Percentiles rank a stretch among this genome's conserved stretches.
Evolutionary conservation across 1,140 invertebrate species (phyloP).

Genomic region (Dermatophagoides farinae): DNA sequence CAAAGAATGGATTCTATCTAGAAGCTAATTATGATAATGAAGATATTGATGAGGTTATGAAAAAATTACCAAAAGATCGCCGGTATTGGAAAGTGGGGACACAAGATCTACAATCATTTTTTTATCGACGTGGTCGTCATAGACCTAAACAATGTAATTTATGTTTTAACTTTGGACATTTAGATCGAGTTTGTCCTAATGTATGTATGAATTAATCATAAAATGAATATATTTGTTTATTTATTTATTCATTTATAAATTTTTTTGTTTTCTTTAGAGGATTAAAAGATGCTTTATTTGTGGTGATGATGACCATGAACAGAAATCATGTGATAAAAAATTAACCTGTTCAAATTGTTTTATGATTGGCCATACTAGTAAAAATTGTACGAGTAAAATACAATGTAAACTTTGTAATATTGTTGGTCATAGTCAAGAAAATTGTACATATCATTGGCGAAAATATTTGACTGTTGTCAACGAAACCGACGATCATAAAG

Average conservation of each 20-base stretch:
- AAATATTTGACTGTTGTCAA: not conserved
- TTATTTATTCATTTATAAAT: not conserved
- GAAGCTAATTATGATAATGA: conserved; percentile 5
- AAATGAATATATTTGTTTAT: not conserved
- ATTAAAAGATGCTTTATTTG: not conserved
- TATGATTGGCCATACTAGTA: not conserved
- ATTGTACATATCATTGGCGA: not conserved
- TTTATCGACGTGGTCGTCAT: not conserved
- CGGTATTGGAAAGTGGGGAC: not conserved
- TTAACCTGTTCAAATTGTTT: not conserved
- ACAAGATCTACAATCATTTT: not conserved
- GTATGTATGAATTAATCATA: not conserved
- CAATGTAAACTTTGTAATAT: not conserved
- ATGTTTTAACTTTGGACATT: not conserved
- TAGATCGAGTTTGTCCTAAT: not conserved
- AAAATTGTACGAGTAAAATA: not conserved
- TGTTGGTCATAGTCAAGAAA: not conserved
- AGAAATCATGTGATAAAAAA: not conserved
- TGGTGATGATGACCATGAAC: not conserved
- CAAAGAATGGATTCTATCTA: conserved; percentile 3
- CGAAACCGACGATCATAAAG: not conserved
- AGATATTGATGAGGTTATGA: not conserved
- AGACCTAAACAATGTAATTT: not conserved
- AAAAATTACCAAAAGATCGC: not conserved
- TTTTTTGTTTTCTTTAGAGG: not conserved